Conservation (phyloP, 2,113 vertebrate genomes). For the Origma solitaria region DNA sequence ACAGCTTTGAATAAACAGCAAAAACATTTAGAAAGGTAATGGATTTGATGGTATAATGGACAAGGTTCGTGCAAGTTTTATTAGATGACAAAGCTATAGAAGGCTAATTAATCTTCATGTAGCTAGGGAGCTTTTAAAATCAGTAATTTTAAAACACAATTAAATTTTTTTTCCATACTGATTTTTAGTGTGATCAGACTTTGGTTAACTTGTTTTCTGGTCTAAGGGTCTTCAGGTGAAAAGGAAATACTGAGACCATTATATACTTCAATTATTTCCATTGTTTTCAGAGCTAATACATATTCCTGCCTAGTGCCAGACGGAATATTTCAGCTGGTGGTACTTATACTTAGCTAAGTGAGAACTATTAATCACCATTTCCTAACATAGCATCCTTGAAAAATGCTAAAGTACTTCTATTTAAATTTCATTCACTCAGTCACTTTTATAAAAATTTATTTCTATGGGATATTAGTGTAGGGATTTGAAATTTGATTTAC, state of each 20-base stretch:
- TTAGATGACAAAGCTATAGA: background rate
- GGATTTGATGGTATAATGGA: background rate
- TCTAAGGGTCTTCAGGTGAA: background rate
- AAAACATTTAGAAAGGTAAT: background rate
- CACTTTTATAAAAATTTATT: background rate
- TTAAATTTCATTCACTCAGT: conserved; percentile 41
- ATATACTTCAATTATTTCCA: background rate
- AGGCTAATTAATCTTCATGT: background rate
- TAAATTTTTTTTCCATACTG: background rate
- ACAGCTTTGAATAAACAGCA: background rate
- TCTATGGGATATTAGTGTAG: background rate
- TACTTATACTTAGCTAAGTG: conserved; percentile 53
- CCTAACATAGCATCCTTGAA: conserved; percentile 53
- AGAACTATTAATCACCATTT: conserved; percentile 48
- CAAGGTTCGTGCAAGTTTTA: background rate
- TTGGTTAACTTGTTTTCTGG: background rate
- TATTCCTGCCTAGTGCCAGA: conserved; percentile 12
- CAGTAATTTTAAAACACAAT: background rate
- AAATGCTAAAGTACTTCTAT: conserved; percentile 43
- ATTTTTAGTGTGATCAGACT: background rate
- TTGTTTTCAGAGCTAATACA: background rate
- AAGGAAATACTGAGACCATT: background rate
- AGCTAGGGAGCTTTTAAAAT: background rate
- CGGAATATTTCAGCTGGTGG: background rate
- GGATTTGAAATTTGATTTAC: background rate